Base-by-base conservation (phyloP, 1,140 invertebrate species). In the Archivesica marissinica region DNA sequence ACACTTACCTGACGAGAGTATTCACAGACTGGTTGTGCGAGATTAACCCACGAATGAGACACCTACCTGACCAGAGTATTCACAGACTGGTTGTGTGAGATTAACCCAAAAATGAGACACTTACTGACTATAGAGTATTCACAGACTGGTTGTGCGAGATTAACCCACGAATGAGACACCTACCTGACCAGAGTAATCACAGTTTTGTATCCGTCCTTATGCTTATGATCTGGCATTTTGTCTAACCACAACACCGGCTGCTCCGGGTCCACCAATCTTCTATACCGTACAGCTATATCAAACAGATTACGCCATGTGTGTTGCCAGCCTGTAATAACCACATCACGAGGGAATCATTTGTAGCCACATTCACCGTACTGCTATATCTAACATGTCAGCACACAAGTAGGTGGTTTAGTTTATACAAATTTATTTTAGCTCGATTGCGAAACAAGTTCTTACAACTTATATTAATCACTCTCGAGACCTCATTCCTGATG, bases 161-260 rank as follows among this genome's bases (percentile, higher is more conserved):
- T n/a, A n/a, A n/a, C n/a, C n/a, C 0, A 50, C 13, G 20, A 50
- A 52, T 52, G 23, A 52, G 7, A 28, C 54, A 70, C 68, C 35
- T 50, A 72, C 68, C 68, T 92, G 30, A 92, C 87, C 87, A 93
- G 91, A 33, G 86, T 91, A 35, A 93, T 88, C 39, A 92, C 90
- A 28, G 88, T 88, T 59, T 88, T 88, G 59, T 90, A 89, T 0
- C 91, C 90, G 50, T 92, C 89, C 13, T 87, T 87, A 50, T 74
- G 78, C 17, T 80, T 80, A 81, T 88, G 85, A 61, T 90, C 88
- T 13, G 89, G 87, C 81, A 93, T 87, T n/a, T 86, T 86, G 68
- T 91, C 89, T 17, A 93, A 76, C 92, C 92, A 93, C 13, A 93
- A 85, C 7, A 91, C 89, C 15, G 91, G 87, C 77, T 92, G 91